A percentile compares a stretch with the other conserved stretches of the same genome.
phyloP scores from a whole-genome alignment of 92 coral and sea anemone species.

The Isaurus tuberculatus region DNA sequence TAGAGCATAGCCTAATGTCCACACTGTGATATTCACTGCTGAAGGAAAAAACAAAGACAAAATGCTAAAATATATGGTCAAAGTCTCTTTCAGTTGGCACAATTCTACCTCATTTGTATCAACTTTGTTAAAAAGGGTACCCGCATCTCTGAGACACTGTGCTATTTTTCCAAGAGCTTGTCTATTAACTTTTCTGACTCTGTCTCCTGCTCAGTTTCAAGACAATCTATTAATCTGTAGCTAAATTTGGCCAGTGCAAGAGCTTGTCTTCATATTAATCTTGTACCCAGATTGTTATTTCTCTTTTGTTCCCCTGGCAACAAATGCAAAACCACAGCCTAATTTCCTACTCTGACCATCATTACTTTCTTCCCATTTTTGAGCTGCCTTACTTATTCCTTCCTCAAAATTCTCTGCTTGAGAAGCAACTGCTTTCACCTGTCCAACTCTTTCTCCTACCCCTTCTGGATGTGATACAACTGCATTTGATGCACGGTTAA shows the following conservation, averaged over 20 bases:
- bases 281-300: slow-evolving; percentile 53
- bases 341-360: neutral
- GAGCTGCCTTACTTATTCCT: slow-evolving; percentile 19
- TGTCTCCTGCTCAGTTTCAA: slow-evolving; percentile 51
- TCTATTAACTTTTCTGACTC: slow-evolving; percentile 54
- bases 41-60: slow-evolving; percentile 46
- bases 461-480: slow-evolving; percentile 12
- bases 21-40: slow-evolving; percentile 50
- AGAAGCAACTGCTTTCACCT: neutral
- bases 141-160: slow-evolving; percentile 65
- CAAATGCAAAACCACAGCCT: slow-evolving; percentile 69
- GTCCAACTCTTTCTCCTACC: slow-evolving; percentile 10
- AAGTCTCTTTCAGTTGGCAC: slow-evolving; percentile 36
- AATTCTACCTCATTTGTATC: slow-evolving; percentile 46
- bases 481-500: neutral
- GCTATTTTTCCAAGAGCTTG: slow-evolving; percentile 62
- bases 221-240: slow-evolving; percentile 60
- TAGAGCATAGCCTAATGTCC: slow-evolving; percentile 62
- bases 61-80: slow-evolving; percentile 40
- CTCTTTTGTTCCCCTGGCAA: slow-evolving; percentile 63
- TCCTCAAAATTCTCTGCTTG: slow-evolving; percentile 17
- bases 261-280: slow-evolving; percentile 70
- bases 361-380: neutral
- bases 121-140: slow-evolving; percentile 66
- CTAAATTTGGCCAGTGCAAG: slow-evolving; percentile 65